Base-by-base conservation (phyloP, 2,797 vertebrate species). In the Brachyrhaphis roseni region DNA sequence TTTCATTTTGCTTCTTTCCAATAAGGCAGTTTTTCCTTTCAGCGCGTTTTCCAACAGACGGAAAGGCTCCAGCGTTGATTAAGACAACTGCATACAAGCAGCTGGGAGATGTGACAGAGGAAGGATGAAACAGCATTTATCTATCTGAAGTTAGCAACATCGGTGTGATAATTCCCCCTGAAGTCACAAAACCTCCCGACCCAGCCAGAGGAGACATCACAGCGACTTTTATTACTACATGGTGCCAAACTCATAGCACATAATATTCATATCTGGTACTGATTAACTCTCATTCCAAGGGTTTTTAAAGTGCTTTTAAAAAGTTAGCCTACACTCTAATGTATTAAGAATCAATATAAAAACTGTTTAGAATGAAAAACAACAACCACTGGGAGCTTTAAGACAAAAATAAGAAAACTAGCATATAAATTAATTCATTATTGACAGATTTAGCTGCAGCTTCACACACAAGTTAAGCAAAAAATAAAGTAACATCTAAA, bases 31-130 rank as follows among this genome's bases (percentile, higher is more conserved):
- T 86, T 62, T 84, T 90, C 77, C 81, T 87, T 85, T 91, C 83
- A 88, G 88, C 86, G 91, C 92, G 89, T 92, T 93, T 94, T 91
- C 91, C 89, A 71, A 72, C 87, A 92, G 91, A 94, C 91, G 89
- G 87, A 74, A 80, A 79, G 92, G 86, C 92, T 91, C 93, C 93
- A 64, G 79, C 23, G 81, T 71, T 87, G 87, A 90, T 92, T 89
- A 84, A 74, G 68, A 87, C 81, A 39, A 78, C 26, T 59, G 51
- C 5, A 2, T 74, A 80, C 34, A 47, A 78, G 79, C 26, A n/a
- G 31, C 47, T 82, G 34, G 43, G 18, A 13, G 82, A 86, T 62
- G 82, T 6, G 75, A 78, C 75, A 53, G 3, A 15, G 15, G 57
- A 8, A 70, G 16, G 80, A 79, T 49, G 11, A 34, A 83, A 59